Evolutionary conservation across 2,113 vertebrate species (phyloP).

Genomic region (Tragelaphus strepsiceros): DNA sequence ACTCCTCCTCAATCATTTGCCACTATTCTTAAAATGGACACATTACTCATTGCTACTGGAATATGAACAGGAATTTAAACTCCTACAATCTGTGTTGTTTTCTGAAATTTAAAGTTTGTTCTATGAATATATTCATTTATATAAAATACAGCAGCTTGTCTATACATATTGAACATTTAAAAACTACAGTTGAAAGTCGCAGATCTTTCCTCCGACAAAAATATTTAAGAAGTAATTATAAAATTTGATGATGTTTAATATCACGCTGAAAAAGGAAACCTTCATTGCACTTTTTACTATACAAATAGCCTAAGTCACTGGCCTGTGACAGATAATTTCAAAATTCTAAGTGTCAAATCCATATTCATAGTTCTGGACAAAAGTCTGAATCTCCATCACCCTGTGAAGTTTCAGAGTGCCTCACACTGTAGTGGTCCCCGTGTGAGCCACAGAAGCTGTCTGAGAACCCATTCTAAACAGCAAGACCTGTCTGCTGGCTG

Average conservation of each 20-base stretch:
- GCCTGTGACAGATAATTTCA: neutral
- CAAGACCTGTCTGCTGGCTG: neutral
- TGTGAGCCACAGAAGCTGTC: neutral
- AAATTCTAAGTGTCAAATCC: neutral
- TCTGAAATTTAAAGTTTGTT: conserved; percentile 74
- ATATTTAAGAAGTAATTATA: conserved; percentile 72
- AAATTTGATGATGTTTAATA: conserved; percentile 72
- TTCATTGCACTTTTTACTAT: conserved; percentile 51
- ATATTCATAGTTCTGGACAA: neutral
- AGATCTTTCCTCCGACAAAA: conserved; percentile 64
- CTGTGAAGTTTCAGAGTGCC: neutral
- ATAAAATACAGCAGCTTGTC: conserved; percentile 78
- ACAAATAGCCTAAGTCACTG: neutral
- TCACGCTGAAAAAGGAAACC: conserved; percentile 24
- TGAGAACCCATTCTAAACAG: neutral
- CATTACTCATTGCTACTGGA: conserved; percentile 74
- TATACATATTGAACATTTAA: conserved; percentile 76
- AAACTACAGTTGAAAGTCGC: conserved; percentile 75
- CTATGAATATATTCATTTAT: conserved; percentile 77
- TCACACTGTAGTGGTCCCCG: neutral
- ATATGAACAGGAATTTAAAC: conserved; percentile 71
- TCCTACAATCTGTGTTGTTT: conserved; percentile 74
- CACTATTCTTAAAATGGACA: conserved; percentile 64
- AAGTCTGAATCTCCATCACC: neutral
- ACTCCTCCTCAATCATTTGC: conserved; percentile 65